These are phyloP conservation scores for Spilogale gracilis DNA, from an alignment of 2,113 vertebrate species.

Conservation along the genomic window DNA sequence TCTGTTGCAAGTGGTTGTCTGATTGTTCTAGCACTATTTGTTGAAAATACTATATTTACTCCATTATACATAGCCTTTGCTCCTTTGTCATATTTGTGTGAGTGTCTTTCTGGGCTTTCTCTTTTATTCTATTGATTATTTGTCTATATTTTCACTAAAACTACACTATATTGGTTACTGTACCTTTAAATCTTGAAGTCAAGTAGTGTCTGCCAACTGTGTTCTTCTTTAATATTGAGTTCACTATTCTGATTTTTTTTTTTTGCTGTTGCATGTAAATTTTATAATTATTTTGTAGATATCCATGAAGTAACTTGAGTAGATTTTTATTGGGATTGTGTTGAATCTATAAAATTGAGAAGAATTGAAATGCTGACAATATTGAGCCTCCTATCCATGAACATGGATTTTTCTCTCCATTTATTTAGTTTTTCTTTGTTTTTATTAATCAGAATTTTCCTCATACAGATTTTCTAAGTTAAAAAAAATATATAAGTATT, in stretches of 20 bases:
- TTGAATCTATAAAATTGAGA: background rate
- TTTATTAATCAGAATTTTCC: background rate
- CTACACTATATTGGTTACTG: background rate
- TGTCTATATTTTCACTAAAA: background rate
- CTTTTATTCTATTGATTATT: background rate
- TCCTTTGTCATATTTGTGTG: background rate
- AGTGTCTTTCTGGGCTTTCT: background rate
- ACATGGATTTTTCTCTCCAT: background rate
- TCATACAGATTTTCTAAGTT: background rate
- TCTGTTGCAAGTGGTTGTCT: background rate
- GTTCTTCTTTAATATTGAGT: background rate
- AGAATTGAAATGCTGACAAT: background rate
- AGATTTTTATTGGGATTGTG: background rate
- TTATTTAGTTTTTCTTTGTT: background rate
- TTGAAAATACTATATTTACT: background rate
- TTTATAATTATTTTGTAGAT: background rate
- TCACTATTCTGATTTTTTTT: background rate
- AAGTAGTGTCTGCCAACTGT: background rate
- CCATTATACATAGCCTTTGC: background rate
- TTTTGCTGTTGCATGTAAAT: background rate
- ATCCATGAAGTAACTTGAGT: background rate
- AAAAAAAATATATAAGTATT: background rate
- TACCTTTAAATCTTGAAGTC: background rate
- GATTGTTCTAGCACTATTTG: background rate
- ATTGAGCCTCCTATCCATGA: background rate